phyloP scores from a whole-genome alignment of 2,888 invertebrate species.

The Sarcophaga rosellei region DNA sequence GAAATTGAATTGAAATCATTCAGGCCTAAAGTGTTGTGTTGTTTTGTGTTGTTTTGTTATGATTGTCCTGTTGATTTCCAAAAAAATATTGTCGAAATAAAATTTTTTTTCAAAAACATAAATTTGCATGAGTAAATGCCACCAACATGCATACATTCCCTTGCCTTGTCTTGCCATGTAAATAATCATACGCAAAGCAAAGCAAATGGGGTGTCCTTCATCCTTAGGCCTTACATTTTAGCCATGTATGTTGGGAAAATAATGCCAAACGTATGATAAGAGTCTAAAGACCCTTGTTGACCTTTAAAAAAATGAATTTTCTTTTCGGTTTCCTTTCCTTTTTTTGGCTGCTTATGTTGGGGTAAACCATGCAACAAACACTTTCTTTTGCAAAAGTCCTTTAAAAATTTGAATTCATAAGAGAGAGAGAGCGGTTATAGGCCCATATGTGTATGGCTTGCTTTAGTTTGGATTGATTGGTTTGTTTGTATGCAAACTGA shows the following conservation, averaged over 20 bases:
- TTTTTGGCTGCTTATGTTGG: constrained; percentile 42
- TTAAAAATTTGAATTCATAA: no score
- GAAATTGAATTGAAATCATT: constrained; percentile 57
- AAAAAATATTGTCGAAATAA: constrained; percentile 62
- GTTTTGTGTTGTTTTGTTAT: constrained; percentile 19
- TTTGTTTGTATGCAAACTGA: constrained; percentile 53
- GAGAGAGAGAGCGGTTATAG: no score
- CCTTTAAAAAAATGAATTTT: constrained; percentile 57
- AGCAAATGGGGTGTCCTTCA: constrained; percentile 57
- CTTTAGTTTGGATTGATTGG: constrained; percentile 38
- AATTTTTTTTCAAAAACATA: not conserved
- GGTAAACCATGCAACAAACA: constrained; percentile 53
- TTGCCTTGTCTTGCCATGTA: not conserved
- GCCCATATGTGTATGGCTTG: constrained; percentile 14
- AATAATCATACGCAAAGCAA: constrained; percentile 51
- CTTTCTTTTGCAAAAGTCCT: constrained; percentile 17
- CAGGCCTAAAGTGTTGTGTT: constrained; percentile 67
- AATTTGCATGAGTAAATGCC: constrained; percentile 62
- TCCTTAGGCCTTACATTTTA: constrained; percentile 1
- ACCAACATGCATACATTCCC: constrained; percentile 12
- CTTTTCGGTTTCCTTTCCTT: not conserved
- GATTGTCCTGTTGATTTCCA: constrained; percentile 62
- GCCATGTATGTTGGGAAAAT: constrained; percentile 29
- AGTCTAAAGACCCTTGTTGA: constrained; percentile 56
- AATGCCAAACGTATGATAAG: constrained; percentile 55